A percentile compares a stretch with the other conserved stretches of the same genome.
Conservation (phyloP, 2,797 vertebrate species). For the Eupleurogrammus muticus region DNA sequence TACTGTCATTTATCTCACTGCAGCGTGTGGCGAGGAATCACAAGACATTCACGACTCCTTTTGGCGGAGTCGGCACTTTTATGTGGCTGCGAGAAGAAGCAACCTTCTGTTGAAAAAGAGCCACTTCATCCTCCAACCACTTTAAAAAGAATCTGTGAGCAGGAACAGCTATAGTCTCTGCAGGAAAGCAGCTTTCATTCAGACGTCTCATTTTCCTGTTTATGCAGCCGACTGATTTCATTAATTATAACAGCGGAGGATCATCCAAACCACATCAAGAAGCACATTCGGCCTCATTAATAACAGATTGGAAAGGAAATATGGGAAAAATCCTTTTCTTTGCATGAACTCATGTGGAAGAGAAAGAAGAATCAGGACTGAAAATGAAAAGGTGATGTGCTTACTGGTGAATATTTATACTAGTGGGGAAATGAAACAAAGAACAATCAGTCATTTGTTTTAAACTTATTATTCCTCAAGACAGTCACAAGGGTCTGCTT, state of each 20-base stretch:
- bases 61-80: not conserved
- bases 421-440: not conserved
- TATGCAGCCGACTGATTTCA: not conserved
- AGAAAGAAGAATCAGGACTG: not conserved
- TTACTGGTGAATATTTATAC: not conserved
- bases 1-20: constrained; percentile 26
- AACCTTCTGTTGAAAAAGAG: constrained; percentile 4
- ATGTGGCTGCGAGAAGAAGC: not conserved
- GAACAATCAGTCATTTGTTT: too few species aligned
- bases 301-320: not conserved
- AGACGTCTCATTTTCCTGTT: not conserved
- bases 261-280: not conserved
- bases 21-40: constrained; percentile 2
- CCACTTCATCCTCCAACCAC: not conserved
- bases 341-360: too few species aligned
- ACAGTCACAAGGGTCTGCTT: too few species aligned
- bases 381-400: not conserved
- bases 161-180: not conserved
- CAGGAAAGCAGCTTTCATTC: not conserved
- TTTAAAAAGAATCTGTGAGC: not conserved
- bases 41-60: not conserved
- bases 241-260: too few species aligned
- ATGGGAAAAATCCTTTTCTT: not conserved
- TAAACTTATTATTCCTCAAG: too few species aligned
- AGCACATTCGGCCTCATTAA: constrained; percentile 1